These are phyloP conservation scores for Lepas anatifera DNA, from an alignment of 2,888 invertebrate species.

Conservation along the genomic window DNA sequence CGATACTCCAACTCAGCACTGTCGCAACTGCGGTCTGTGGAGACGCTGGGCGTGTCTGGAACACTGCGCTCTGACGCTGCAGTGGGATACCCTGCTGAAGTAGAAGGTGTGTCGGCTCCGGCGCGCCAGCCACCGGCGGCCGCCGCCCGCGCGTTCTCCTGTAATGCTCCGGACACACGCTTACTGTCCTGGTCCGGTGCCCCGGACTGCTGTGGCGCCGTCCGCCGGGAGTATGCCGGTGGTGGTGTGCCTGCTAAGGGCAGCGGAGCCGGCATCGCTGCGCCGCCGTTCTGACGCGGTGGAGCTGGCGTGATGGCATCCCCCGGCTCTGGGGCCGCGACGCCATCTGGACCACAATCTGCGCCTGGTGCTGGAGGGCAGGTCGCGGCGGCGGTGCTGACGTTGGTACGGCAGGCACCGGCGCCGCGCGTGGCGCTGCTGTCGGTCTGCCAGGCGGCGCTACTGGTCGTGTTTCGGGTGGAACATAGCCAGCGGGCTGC, in stretches of 20 bases:
- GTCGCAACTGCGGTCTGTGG: conserved; percentile 9
- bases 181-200: not conserved
- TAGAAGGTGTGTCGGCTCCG: not conserved
- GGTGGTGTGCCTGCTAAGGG: not conserved
- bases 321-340: not conserved
- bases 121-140: not conserved
- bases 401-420: not conserved
- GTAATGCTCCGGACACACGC: not conserved
- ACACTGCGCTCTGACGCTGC: not conserved
- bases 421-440: not conserved
- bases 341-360: conserved; percentile 10
- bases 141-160: not conserved
- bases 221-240: not conserved
- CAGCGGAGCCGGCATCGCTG: too few relatives aligned
- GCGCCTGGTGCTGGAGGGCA: not conserved
- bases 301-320: not conserved
- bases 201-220: not conserved
- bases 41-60: not conserved
- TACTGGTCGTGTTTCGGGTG: not conserved
- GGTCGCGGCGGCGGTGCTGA: not conserved
- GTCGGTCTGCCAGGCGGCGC: not conserved
- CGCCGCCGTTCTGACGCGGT: not conserved
- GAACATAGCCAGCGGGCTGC: not conserved
- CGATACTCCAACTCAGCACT: not conserved
- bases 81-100: not conserved